These are phyloP conservation scores for Bombus terrestris DNA, from an alignment of 1,140 invertebrate genomes.

Conservation along the genomic window DNA sequence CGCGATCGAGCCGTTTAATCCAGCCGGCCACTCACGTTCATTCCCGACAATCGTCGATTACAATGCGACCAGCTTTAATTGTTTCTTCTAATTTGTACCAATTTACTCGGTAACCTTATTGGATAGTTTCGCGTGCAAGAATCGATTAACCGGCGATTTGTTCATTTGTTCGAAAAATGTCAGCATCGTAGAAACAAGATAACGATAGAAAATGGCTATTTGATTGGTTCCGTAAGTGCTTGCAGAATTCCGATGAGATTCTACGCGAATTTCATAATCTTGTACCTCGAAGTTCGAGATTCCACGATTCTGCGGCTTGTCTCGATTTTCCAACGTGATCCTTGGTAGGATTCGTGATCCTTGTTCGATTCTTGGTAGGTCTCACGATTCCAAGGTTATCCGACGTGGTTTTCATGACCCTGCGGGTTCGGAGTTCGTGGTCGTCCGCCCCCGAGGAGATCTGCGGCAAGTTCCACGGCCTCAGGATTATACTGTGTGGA, in stretches of 20 bases:
- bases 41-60: neutral
- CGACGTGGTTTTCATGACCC: neutral
- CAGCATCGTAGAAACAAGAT: no score
- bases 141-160: neutral
- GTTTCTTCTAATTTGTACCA: constrained; percentile 12
- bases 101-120: neutral
- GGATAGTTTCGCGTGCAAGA: neutral
- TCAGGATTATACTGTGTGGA: neutral
- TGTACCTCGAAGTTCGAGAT: neutral
- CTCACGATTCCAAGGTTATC: constrained; percentile 1
- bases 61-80: constrained; percentile 10
- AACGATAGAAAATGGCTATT: no score
- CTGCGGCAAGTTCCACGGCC: neutral
- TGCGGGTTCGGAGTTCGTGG: neutral
- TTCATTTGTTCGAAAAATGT: neutral
- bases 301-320: neutral
- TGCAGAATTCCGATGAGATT: no score
- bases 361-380: neutral
- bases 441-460: neutral
- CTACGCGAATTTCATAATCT: neutral
- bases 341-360: neutral
- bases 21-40: neutral
- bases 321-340: neutral
- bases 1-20: constrained; percentile 41
- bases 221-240: no score